A percentile compares a stretch with the other conserved stretches of the same genome.
Conservation (phyloP, 2,113 vertebrate species). For the Toxostoma redivivum region DNA sequence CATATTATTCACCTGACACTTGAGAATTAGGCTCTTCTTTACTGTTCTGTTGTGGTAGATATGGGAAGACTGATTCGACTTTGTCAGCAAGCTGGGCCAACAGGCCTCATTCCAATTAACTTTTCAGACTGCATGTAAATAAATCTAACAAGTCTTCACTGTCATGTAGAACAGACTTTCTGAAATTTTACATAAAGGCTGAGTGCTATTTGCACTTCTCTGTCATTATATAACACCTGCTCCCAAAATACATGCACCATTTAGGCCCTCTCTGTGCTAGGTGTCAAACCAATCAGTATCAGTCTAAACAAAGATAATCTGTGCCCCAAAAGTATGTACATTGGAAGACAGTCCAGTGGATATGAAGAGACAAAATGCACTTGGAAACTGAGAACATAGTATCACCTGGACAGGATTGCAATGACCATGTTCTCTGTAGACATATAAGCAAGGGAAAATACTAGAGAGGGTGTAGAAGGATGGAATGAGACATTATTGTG, state of each 20-base stretch:
- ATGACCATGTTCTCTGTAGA: not conserved
- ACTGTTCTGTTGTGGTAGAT: not conserved
- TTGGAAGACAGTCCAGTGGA: not conserved
- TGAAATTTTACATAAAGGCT: conserved; percentile 20
- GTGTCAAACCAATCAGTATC: not conserved
- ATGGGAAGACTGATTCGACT: not conserved
- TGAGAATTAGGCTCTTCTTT: not conserved
- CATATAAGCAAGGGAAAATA: not conserved
- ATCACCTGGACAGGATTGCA: not conserved
- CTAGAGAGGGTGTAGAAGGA: not conserved
- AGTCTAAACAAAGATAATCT: not conserved
- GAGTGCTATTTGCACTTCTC: not conserved
- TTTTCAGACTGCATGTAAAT: conserved; percentile 32
- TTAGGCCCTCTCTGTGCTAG: not conserved
- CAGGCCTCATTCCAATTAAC: not conserved
- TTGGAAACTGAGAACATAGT: not conserved
- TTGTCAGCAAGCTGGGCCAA: conserved; percentile 3
- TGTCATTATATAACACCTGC: not conserved
- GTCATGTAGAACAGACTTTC: not conserved
- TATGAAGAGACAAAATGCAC: not conserved
- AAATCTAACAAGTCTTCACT: conserved; percentile 21
- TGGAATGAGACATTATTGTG: not conserved
- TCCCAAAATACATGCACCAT: not conserved
- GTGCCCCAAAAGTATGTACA: not conserved
- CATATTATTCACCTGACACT: not conserved